phyloP scores from a whole-genome alignment of 2,113 vertebrate genomes.

The Nansenia antarctica region DNA sequence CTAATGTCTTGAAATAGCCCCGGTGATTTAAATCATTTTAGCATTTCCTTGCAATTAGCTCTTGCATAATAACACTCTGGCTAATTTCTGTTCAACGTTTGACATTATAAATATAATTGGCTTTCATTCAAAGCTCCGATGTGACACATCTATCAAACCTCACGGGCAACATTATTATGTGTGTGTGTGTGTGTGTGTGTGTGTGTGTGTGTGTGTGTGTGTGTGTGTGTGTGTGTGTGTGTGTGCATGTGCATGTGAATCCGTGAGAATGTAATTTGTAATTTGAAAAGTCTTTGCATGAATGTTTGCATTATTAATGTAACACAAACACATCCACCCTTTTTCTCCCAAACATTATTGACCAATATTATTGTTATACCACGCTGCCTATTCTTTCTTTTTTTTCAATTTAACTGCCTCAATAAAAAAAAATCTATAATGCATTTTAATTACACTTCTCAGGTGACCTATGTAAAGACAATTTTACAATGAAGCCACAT shows the following conservation, averaged over 20 bases:
- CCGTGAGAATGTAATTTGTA: too few relatives aligned
- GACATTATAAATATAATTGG: conserved; percentile 99
- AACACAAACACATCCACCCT: conserved; percentile 75
- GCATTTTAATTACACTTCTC: conserved; percentile 95
- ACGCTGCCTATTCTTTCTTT: conserved; percentile 84
- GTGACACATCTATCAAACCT: conserved; percentile 92
- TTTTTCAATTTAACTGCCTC: conserved; percentile 85
- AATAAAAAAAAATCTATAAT: conserved; percentile 92
- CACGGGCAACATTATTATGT: conserved; percentile 80
- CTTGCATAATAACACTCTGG: conserved; percentile 74
- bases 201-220: conserved; percentile 24
- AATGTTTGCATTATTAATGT: conserved; percentile 71
- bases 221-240: conserved; percentile 32
- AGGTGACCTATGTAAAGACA: conserved; percentile 89
- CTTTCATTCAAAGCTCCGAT: conserved; percentile 88
- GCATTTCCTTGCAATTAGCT: conserved; percentile 79
- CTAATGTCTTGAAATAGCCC: conserved; percentile 76
- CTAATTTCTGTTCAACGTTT: conserved; percentile 92
- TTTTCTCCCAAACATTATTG: conserved; percentile 85
- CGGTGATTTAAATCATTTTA: conserved; percentile 77
- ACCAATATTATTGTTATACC: conserved; percentile 83
- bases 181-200: conserved; percentile 22
- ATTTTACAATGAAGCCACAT: conserved; percentile 90
- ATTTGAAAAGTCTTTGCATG: conserved; percentile 37
- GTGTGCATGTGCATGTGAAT: conserved; percentile 16